phyloP scores from a whole-genome alignment of 1,140 invertebrate species.

The Drosophila simulans region DNA sequence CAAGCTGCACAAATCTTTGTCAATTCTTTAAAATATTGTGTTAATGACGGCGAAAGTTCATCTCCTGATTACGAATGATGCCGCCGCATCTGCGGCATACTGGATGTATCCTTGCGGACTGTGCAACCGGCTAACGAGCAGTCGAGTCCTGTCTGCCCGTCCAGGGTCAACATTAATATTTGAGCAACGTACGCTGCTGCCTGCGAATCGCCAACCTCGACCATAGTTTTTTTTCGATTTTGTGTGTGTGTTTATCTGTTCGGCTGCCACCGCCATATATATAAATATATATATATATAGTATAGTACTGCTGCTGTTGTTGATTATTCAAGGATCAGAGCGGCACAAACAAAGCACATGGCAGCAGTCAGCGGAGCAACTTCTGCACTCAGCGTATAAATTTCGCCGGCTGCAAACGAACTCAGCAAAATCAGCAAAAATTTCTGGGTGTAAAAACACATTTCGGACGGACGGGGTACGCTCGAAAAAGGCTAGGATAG shows the following conservation, averaged over 20 bases:
- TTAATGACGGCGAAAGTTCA: slow-evolving; percentile 17
- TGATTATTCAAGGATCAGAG: slow-evolving; percentile 81
- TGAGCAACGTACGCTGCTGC: slow-evolving; percentile 69
- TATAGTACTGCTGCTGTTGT: slow-evolving; percentile 56
- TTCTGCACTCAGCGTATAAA: slow-evolving; percentile 66
- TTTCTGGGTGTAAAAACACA: slow-evolving; percentile 68
- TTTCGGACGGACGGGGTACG: neutral
- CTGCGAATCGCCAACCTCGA: slow-evolving; percentile 16
- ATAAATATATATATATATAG: neutral
- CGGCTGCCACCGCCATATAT: slow-evolving; percentile 17
- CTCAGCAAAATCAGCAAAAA: slow-evolving; percentile 75
- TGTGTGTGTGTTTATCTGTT: slow-evolving; percentile 41
- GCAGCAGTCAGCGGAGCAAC: slow-evolving; percentile 55
- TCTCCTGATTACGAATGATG: slow-evolving; percentile 9
- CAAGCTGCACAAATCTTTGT: neutral
- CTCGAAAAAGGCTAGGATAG: slow-evolving; percentile 2
- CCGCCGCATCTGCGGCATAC: slow-evolving; percentile 22
- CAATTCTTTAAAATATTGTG: slow-evolving; percentile 1
- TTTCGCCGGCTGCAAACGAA: slow-evolving; percentile 61
- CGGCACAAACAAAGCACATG: slow-evolving; percentile 78
- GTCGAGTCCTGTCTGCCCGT: slow-evolving; percentile 10
- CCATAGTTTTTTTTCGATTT: slow-evolving; percentile 47
- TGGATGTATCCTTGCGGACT: neutral
- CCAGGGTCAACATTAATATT: slow-evolving; percentile 82
- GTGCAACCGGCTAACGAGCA: slow-evolving; percentile 61